Conservation (phyloP, 2,113 vertebrate genomes). For the Todiramphus chloris region DNA sequence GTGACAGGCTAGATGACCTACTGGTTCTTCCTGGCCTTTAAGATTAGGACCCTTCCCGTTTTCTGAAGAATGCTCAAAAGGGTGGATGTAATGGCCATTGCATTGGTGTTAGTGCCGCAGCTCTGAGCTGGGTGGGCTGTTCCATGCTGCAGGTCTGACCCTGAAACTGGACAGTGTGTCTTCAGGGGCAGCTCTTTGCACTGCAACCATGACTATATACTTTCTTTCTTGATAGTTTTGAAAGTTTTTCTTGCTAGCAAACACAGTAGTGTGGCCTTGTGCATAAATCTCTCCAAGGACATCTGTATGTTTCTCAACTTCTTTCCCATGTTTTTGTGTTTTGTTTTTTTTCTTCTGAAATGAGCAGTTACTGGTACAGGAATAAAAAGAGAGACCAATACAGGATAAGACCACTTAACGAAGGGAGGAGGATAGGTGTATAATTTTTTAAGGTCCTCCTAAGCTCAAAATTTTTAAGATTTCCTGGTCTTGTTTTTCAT, state of each 20-base stretch:
- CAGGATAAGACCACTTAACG: neutral
- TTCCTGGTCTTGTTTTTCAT: neutral
- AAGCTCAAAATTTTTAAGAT: neutral
- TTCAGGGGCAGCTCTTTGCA: neutral
- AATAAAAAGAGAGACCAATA: neutral
- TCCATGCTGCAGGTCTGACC: neutral
- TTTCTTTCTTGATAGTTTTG: neutral
- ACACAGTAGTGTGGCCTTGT: neutral
- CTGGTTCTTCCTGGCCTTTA: neutral
- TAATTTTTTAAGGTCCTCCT: neutral
- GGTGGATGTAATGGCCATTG: neutral
- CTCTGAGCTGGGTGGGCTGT: neutral
- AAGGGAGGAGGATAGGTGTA: neutral
- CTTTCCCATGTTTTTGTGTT: neutral
- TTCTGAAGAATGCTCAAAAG: neutral
- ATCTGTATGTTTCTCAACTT: neutral
- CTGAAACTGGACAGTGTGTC: neutral
- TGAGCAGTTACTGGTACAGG: neutral
- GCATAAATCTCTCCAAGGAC: neutral
- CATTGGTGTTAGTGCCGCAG: neutral
- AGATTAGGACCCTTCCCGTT: neutral
- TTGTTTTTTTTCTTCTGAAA: neutral
- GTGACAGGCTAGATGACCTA: neutral
- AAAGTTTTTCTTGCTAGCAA: neutral
- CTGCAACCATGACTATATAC: rapidly evolving